Percentiles rank a stretch among this genome's conserved stretches.
Evolutionary conservation across 2,113 vertebrate genomes (phyloP).

Genomic region (Xyrauchen texanus): DNA sequence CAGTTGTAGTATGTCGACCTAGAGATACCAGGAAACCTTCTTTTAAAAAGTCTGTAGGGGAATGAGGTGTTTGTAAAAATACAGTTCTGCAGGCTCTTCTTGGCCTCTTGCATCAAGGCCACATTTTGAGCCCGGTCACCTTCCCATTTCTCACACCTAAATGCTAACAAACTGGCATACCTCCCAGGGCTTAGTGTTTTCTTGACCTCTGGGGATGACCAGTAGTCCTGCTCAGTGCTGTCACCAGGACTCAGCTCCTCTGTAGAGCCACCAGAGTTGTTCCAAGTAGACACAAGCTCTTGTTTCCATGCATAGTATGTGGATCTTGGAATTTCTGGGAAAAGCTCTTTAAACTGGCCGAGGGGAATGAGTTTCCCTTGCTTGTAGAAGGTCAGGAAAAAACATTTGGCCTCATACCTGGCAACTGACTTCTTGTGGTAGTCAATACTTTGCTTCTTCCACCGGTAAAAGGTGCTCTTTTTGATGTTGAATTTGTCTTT

Average conservation of each 20-base stretch:
- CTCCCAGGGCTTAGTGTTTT: conserved; percentile 61
- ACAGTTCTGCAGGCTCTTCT: conserved; percentile 86
- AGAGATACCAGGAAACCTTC: conserved; percentile 90
- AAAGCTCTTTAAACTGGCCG: conserved; percentile 87
- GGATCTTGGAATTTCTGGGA: conserved; percentile 92
- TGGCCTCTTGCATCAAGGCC: conserved; percentile 88
- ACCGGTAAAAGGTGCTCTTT: conserved; percentile 94
- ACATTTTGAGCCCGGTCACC: conserved; percentile 71
- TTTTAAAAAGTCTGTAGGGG: conserved; percentile 90
- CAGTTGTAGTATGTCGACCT: conserved; percentile 97
- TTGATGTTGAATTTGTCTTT: conserved; percentile 87
- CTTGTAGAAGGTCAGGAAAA: conserved; percentile 86
- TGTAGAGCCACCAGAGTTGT: conserved; percentile 62
- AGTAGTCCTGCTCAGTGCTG: conserved; percentile 72
- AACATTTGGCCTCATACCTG: conserved; percentile 91
- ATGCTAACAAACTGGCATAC: conserved; percentile 65
- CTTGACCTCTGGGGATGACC: conserved; percentile 72
- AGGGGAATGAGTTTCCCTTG: conserved; percentile 85
- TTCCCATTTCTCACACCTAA: conserved; percentile 64
- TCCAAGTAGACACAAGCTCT: conserved; percentile 80
- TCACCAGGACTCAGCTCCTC: conserved; percentile 73
- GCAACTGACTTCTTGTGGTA: conserved; percentile 85
- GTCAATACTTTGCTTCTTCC: conserved; percentile 89
- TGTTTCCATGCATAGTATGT: conserved; percentile 97
- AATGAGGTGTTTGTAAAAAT: conserved; percentile 86